These are phyloP conservation scores for Diploscapter pachys DNA, from an alignment of 1,140 invertebrate species.

Conservation along the genomic window DNA sequence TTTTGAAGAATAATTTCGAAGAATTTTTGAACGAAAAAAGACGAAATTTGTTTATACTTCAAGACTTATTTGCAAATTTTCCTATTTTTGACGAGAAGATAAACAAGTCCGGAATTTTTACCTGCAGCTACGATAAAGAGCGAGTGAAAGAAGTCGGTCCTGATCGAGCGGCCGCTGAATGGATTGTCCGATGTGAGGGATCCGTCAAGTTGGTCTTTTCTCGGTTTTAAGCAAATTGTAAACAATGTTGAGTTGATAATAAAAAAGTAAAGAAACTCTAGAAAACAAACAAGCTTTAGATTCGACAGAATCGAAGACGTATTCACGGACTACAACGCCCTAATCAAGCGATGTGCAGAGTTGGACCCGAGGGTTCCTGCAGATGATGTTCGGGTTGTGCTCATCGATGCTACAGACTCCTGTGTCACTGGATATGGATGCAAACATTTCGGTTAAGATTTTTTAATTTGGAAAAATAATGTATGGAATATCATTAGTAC, in stretches of 20 bases:
- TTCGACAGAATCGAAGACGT: slow-evolving; percentile 35
- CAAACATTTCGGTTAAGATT: slow-evolving; percentile 37
- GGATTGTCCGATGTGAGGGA: slow-evolving; percentile 66
- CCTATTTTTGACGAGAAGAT: too few relatives aligned
- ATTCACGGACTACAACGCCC: slow-evolving; percentile 44
- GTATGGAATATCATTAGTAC: too few relatives aligned
- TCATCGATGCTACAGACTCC: slow-evolving; percentile 38
- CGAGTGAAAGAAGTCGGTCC: slow-evolving; percentile 74
- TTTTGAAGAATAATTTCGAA: too few relatives aligned
- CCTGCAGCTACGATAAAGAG: slow-evolving; percentile 65
- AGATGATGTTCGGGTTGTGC: slow-evolving; percentile 37
- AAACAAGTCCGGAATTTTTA: too few relatives aligned
- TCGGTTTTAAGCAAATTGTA: too few relatives aligned
- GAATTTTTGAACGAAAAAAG: too few relatives aligned
- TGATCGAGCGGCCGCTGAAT: slow-evolving; percentile 83
- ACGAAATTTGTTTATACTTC: too few relatives aligned
- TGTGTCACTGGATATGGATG: slow-evolving; percentile 47
- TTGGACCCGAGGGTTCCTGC: slow-evolving; percentile 40
- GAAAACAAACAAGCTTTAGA: too few relatives aligned
- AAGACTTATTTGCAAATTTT: too few relatives aligned
- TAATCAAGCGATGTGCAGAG: slow-evolving; percentile 45
- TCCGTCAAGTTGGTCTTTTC: slow-evolving; percentile 28
- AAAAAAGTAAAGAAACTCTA: too few relatives aligned
- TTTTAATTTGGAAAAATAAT: too few relatives aligned
- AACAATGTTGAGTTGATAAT: too few relatives aligned